Evolutionary conservation across 2,113 vertebrate species (phyloP), one percentile per base, ranked within the genome.

Genomic region (Epinephelus fuscoguttatus): DNA sequence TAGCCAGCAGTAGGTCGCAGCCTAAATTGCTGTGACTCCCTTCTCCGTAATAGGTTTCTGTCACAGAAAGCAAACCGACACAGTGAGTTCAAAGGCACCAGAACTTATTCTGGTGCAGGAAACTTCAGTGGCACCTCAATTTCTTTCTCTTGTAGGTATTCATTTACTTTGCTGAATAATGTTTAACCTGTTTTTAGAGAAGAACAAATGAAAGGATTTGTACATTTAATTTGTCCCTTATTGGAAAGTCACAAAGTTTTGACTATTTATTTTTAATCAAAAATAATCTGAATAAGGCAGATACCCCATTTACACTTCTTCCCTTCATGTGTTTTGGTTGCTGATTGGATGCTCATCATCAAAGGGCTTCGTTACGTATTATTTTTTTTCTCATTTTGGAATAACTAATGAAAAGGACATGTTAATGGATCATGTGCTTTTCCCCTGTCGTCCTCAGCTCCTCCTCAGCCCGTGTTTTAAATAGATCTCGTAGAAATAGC

Each of bases 401-500:
- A 64, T 69, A 62, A 82, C 73, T 60, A 70, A 83, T 80, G 76
- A 85, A 9, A 55, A 67, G 60, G 50, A n/a, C 14, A 30, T 63
- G 47, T 55, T 33, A 70, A 82, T 74, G 75, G 74, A 45, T 78
- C 67, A 56, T 66, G 74, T 50, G 68, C 64, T 75, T 74, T 60
- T 70, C 23, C 70, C n/a, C 27, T 0, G 55, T 8, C 23, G 2
- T 73, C 72, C 78, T 75, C 78, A 12, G 52, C 73, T 68, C 61
- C 72, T 82, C 52, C 71, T 61, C 76, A 18, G 63, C 66, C 21
- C 3, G 53, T 8, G 72, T 68, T 76, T 84, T 82, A 81, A 84
- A 84, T 79, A 84, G 75, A 81, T 81, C 45, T 53, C 30, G 71
- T 33, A 55, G 66, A 77, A 86, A 89, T 53, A 62, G 71, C 71